These are phyloP conservation scores for Bufo bufo DNA, from an alignment of 2,113 vertebrate species.

Conservation along the genomic window DNA sequence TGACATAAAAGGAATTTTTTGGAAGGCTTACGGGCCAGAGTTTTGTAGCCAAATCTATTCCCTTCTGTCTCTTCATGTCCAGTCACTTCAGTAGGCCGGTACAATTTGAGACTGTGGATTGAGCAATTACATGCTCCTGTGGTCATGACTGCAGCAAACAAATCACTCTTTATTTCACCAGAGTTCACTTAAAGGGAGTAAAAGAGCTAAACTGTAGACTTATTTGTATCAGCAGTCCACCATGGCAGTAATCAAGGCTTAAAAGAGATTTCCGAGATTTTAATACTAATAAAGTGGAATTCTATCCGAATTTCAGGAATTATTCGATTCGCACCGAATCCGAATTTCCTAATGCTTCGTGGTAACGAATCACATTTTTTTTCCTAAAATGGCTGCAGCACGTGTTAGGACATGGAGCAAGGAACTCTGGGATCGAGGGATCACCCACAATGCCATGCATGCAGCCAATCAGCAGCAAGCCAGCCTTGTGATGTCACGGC, in stretches of 20 bases:
- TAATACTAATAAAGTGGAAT: too few species aligned
- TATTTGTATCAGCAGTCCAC: background rate
- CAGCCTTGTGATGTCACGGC: too few species aligned
- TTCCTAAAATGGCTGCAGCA: too few species aligned
- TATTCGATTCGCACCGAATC: too few species aligned
- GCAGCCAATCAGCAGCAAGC: too few species aligned
- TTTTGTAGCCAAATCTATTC: constrained; percentile 2
- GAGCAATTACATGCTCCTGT: constrained; percentile 16
- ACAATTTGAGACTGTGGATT: constrained; percentile 16
- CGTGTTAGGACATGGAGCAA: too few species aligned
- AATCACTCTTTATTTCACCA: constrained; percentile 19
- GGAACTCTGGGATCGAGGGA: too few species aligned
- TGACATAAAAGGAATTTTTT: constrained; percentile 48
- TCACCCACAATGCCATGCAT: too few species aligned
- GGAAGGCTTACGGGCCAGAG: background rate
- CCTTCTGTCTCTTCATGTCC: constrained; percentile 21
- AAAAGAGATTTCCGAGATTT: background rate
- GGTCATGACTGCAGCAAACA: constrained; percentile 31
- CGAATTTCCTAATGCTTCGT: too few species aligned
- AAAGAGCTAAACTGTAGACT: background rate
- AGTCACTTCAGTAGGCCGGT: constrained; percentile 21
- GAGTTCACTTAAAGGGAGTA: constrained; percentile 7
- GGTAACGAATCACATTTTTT: too few species aligned
- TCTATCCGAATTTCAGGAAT: too few species aligned
- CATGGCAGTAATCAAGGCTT: background rate